phyloP scores from a whole-genome alignment of 2,888 invertebrate species.

The Idaea aversata region DNA sequence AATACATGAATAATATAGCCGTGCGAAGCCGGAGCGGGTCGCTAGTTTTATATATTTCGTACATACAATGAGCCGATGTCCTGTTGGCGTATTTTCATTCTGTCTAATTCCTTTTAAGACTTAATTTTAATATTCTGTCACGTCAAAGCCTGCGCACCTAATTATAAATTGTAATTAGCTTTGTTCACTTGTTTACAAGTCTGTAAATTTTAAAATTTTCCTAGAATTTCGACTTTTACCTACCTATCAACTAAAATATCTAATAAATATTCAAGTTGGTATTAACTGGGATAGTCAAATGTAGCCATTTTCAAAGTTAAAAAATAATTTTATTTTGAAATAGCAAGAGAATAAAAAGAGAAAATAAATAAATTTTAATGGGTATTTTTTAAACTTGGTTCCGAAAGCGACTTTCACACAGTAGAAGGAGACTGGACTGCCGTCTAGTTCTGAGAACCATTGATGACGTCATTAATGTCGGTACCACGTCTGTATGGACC shows the following conservation, averaged over 20 bases:
- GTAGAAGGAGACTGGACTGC: too few species aligned
- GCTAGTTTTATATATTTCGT: too few species aligned
- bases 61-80: too few species aligned
- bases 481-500: constrained; percentile 72
- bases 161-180: background rate
- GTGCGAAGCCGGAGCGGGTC: too few species aligned
- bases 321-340: background rate
- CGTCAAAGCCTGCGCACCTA: background rate
- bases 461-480: constrained; percentile 41
- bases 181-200: background rate
- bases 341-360: background rate
- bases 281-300: background rate
- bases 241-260: background rate
- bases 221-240: background rate
- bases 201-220: background rate
- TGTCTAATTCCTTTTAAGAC: background rate
- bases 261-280: background rate
- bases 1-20: too few species aligned
- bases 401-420: background rate
- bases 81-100: background rate
- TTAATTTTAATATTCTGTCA: background rate
- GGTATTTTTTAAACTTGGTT: background rate
- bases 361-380: background rate
- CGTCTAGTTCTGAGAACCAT: background rate
- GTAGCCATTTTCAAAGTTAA: background rate